Evolutionary conservation across 2,113 vertebrate species (phyloP).

Genomic region (Clarias magur): DNA sequence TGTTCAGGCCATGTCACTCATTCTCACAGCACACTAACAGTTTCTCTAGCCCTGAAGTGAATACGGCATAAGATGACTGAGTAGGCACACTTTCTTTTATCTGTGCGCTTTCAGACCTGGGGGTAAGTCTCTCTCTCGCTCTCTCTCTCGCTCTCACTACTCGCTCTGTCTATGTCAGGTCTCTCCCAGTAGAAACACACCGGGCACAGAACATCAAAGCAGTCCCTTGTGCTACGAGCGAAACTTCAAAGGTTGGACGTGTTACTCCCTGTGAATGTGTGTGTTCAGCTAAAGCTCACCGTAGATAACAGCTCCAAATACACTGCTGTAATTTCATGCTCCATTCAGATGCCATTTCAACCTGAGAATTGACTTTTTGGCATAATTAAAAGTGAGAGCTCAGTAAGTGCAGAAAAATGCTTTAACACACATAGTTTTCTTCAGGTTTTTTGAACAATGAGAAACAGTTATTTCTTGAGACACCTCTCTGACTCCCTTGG

Average conservation of each 20-base stretch:
- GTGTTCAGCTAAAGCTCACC: constrained; percentile 63
- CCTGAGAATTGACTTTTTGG: constrained; percentile 57
- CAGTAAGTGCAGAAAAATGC: constrained; percentile 30
- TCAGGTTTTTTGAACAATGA: constrained; percentile 30
- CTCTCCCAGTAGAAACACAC: constrained; percentile 57
- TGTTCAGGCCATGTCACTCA: background rate
- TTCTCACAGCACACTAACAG: background rate
- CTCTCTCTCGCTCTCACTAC: constrained; percentile 33
- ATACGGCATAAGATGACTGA: constrained; percentile 48
- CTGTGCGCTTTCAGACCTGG: constrained; percentile 49
- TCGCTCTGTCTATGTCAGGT: constrained; percentile 44
- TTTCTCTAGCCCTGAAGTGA: constrained; percentile 39
- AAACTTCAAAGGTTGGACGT: constrained; percentile 65
- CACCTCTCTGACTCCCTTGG: background rate
- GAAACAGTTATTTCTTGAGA: background rate
- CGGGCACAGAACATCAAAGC: constrained; percentile 64
- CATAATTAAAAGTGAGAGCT: constrained; percentile 60
- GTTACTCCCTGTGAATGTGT: constrained; percentile 61
- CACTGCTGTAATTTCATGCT: constrained; percentile 61
- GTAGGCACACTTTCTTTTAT: constrained; percentile 55
- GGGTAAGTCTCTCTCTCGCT: constrained; percentile 41
- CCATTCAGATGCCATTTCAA: constrained; percentile 56
- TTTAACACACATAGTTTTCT: constrained; percentile 50
- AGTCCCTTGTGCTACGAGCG: constrained; percentile 54
- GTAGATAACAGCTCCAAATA: constrained; percentile 60